Percentiles rank a stretch among this genome's conserved stretches.
Conservation (phyloP, 53 echinoderm and acorn worm species). For the Glandiceps talaboti region DNA sequence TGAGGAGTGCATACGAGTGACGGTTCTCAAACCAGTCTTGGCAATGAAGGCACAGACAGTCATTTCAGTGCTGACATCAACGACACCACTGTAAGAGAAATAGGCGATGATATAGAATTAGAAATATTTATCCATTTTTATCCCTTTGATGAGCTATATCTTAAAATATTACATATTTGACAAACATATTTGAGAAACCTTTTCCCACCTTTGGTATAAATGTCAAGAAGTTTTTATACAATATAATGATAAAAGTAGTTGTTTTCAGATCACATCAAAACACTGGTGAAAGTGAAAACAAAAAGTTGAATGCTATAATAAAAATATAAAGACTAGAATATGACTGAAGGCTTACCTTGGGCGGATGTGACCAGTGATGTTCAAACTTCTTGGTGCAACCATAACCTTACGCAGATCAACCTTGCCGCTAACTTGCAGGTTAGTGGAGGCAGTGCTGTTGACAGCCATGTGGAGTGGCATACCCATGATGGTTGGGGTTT, state of each 20-base stretch:
- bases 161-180: too few relatives aligned
- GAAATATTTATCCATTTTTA: too few relatives aligned
- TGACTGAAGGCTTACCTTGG: conserved; percentile 51
- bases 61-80: conserved; percentile 49
- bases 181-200: too few relatives aligned
- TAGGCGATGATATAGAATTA: too few relatives aligned
- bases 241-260: too few relatives aligned
- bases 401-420: conserved; percentile 47
- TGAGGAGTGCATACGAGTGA: conserved; percentile 30
- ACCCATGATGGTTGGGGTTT: conserved; percentile 47
- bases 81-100: conserved; percentile 25
- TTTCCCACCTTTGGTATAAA: too few relatives aligned
- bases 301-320: too few relatives aligned
- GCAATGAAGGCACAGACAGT: conserved; percentile 34
- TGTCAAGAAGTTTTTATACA: too few relatives aligned
- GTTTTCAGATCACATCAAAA: too few relatives aligned
- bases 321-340: too few relatives aligned
- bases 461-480: conserved; percentile 61
- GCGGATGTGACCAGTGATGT: conserved; percentile 53
- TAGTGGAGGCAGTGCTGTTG: conserved; percentile 41
- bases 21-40: conserved; percentile 38
- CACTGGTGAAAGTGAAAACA: too few relatives aligned
- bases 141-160: too few relatives aligned
- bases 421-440: conserved; percentile 52
- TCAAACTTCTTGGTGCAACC: conserved; percentile 41